Evolutionary conservation across 1,140 invertebrate genomes (phyloP).

Genomic region (Brachionus plicatilis): DNA sequence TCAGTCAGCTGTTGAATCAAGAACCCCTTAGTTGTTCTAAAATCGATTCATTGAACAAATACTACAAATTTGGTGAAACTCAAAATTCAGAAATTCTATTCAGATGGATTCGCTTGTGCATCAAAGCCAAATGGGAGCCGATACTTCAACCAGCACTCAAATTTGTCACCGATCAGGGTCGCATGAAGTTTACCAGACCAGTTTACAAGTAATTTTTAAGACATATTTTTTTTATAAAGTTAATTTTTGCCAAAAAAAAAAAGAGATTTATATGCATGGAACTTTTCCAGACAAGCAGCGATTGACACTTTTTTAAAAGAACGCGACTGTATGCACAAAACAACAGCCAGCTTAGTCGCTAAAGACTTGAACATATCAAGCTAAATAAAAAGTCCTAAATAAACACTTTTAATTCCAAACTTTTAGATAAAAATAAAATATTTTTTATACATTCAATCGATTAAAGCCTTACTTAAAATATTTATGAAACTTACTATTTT

Average conservation of each 20-base stretch:
- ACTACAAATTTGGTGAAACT: conserved; percentile 21
- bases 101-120: conserved; percentile 6
- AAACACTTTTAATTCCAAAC: neutral
- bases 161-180: conserved; percentile 27
- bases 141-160: neutral
- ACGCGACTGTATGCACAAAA: conserved; percentile 24
- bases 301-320: conserved; percentile 29
- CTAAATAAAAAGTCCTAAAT: neutral
- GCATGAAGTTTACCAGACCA: conserved; percentile 35
- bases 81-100: conserved; percentile 41
- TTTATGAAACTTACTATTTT: neutral
- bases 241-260: neutral
- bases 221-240: neutral
- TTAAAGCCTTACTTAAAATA: neutral
- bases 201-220: conserved; percentile 25
- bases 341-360: conserved; percentile 17
- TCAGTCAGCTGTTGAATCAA: conserved; percentile 28
- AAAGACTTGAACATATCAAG: conserved; percentile 2
- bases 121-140: conserved; percentile 18
- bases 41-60: conserved; percentile 3
- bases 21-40: neutral
- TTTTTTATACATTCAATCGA: neutral
- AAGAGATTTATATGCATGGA: conserved; percentile 30
- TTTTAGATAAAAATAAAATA: neutral
- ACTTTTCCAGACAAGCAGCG: neutral